These are phyloP conservation scores for Diloba caeruleocephala DNA, from an alignment of 2,888 invertebrate species.

Conservation along the genomic window DNA sequence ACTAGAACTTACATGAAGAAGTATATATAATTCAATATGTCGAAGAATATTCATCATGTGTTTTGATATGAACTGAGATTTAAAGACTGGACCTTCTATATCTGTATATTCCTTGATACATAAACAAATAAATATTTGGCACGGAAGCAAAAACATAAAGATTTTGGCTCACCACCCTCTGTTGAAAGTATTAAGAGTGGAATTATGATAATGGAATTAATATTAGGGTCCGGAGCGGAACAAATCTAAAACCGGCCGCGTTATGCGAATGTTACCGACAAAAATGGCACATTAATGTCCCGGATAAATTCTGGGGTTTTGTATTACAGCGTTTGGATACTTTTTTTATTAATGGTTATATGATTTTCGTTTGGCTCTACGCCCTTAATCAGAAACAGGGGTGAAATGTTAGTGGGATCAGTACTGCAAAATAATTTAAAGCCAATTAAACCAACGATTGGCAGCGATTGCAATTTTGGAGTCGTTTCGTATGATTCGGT, in stretches of 20 bases:
- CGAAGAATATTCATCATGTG: too few relatives aligned
- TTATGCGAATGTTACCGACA: slow-evolving; percentile 46
- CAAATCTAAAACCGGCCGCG: slow-evolving; percentile 47
- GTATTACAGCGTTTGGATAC: slow-evolving; percentile 40
- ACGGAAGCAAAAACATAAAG: slow-evolving; percentile 52
- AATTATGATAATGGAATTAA: slow-evolving; percentile 72
- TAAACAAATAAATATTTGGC: slow-evolving; percentile 67
- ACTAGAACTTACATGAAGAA: too few relatives aligned
- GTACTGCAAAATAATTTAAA: too few relatives aligned
- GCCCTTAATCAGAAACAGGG: slow-evolving; percentile 10
- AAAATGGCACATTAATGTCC: slow-evolving; percentile 50
- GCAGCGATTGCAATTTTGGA: too few relatives aligned
- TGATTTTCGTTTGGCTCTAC: slow-evolving; percentile 42
- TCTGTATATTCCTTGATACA: slow-evolving; percentile 1
- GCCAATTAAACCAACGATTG: too few relatives aligned
- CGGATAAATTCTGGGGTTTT: slow-evolving; percentile 45
- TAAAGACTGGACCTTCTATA: slow-evolving; percentile 14
- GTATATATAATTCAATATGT: too few relatives aligned
- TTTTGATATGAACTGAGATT: too few relatives aligned
- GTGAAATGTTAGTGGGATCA: too few relatives aligned
- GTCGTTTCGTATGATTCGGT: too few relatives aligned
- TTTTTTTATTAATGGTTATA: slow-evolving; percentile 46
- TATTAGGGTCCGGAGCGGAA: slow-evolving; percentile 58
- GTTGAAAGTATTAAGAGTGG: slow-evolving; percentile 59
- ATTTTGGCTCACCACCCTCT: slow-evolving; percentile 60